Evolutionary conservation across 2,888 invertebrate species (phyloP).

Genomic region (Protodeltote pygarga): DNA sequence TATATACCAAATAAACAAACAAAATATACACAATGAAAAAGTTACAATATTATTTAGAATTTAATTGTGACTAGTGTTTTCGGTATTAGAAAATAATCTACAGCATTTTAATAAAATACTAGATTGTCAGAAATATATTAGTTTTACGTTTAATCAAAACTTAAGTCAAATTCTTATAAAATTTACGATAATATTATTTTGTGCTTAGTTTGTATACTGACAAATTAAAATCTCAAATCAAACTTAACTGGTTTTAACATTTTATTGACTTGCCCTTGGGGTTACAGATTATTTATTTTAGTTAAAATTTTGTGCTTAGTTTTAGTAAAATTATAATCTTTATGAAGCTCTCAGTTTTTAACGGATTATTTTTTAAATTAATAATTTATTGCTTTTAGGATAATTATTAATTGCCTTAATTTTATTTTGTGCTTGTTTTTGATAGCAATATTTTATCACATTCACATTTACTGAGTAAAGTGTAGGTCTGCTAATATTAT

Average conservation of each 20-base stretch:
- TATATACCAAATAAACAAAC: too few species aligned
- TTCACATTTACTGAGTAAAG: too few species aligned
- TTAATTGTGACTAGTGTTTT: constrained; percentile 5
- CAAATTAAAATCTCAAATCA: not conserved
- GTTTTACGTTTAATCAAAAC: constrained; percentile 9
- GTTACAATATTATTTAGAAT: constrained; percentile 8
- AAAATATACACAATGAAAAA: constrained; percentile 11
- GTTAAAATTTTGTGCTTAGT: too few species aligned
- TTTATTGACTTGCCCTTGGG: too few species aligned
- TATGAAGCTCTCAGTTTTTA: not conserved
- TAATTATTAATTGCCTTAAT: too few species aligned
- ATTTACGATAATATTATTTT: constrained; percentile 4
- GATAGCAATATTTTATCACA: too few species aligned
- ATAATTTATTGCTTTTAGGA: too few species aligned
- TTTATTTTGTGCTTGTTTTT: too few species aligned
- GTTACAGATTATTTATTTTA: too few species aligned
- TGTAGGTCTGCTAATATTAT: too few species aligned
- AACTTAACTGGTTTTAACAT: not conserved
- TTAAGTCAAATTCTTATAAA: constrained; percentile 1
- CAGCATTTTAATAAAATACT: too few species aligned
- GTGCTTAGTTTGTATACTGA: constrained; percentile 1
- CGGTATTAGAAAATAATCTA: too few species aligned
- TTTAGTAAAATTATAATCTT: not conserved
- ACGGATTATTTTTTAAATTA: not conserved
- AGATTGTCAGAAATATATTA: constrained; percentile 5